Conservation (phyloP, 2,797 vertebrate species). For the Meda fulgida region DNA sequence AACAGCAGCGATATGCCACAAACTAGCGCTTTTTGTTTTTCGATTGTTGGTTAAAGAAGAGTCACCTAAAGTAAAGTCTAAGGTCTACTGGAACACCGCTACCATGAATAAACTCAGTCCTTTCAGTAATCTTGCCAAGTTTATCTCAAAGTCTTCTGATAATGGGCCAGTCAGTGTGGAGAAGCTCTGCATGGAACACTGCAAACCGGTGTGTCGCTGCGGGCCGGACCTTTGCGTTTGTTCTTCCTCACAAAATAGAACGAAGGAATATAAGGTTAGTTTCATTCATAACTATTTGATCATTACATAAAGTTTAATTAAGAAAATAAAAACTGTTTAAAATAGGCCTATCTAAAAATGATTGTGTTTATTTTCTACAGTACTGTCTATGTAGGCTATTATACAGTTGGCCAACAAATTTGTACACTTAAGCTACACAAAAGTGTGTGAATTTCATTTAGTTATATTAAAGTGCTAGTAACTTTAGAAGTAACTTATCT, state of each 20-base stretch:
- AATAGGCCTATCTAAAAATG: not conserved
- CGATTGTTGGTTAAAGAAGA: slow-evolving; percentile 30
- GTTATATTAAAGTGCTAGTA: not conserved
- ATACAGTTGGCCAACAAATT: too few species aligned
- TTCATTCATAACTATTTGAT: not conserved
- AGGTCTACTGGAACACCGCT: not conserved
- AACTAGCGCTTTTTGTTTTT: slow-evolving; percentile 44
- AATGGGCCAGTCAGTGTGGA: slow-evolving; percentile 55
- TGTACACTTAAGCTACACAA: not conserved
- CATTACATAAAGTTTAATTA: not conserved
- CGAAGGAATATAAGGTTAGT: slow-evolving; percentile 52
- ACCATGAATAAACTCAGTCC: slow-evolving; percentile 66
- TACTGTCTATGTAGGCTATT: not conserved
- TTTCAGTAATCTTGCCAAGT: slow-evolving; percentile 49
- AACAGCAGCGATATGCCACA: not conserved
- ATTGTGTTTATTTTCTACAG: not conserved
- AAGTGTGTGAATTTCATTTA: not conserved
- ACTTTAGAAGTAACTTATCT: not conserved
- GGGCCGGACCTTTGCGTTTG: slow-evolving; percentile 13
- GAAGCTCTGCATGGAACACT: slow-evolving; percentile 72
- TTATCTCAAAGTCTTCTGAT: slow-evolving; percentile 26
- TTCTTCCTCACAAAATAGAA: not conserved
- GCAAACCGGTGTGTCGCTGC: slow-evolving; percentile 47
- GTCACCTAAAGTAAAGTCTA: slow-evolving; percentile 22
- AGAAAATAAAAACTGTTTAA: not conserved